Evolutionary conservation across 2,113 vertebrate genomes (phyloP).

Genomic region (Dermatemys mawii): DNA sequence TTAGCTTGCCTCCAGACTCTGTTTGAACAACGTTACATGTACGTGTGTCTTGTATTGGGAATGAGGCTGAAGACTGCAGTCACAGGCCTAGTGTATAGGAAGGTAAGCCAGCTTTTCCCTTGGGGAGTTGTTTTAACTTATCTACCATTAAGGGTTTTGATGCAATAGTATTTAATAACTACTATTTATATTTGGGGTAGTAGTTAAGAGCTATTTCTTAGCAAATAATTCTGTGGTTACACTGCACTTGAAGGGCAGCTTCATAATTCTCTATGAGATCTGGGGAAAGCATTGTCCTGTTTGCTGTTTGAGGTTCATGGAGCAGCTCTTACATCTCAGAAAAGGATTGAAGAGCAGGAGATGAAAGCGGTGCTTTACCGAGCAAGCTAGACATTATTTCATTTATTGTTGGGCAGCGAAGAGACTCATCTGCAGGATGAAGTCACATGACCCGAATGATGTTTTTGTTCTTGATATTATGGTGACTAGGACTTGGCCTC

Average conservation of each 20-base stretch:
- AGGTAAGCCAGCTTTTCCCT: slow-evolving; percentile 79
- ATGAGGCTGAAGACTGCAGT: slow-evolving; percentile 89
- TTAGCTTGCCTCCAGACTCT: slow-evolving; percentile 89
- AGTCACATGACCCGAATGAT: not conserved
- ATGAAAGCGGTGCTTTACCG: not conserved
- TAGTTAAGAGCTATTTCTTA: not conserved
- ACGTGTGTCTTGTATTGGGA: slow-evolving; percentile 87
- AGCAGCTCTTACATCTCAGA: not conserved
- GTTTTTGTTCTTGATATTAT: not conserved
- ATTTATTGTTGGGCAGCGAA: not conserved
- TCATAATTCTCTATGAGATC: not conserved
- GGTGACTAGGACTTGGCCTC: not conserved
- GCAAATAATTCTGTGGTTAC: not conserved
- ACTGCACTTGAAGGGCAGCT: not conserved
- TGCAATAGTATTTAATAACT: not conserved
- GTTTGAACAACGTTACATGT: slow-evolving; percentile 93
- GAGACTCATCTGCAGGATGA: not conserved
- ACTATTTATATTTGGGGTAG: no score
- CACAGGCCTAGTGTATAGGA: slow-evolving; percentile 91
- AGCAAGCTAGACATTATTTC: not conserved
- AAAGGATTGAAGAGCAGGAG: not conserved
- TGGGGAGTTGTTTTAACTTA: not conserved
- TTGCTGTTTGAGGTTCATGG: not conserved
- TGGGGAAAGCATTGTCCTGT: not conserved
- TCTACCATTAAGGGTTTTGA: not conserved